Evolutionary conservation across 2,888 invertebrate genomes (phyloP).

Genomic region (Eilema caniola): DNA sequence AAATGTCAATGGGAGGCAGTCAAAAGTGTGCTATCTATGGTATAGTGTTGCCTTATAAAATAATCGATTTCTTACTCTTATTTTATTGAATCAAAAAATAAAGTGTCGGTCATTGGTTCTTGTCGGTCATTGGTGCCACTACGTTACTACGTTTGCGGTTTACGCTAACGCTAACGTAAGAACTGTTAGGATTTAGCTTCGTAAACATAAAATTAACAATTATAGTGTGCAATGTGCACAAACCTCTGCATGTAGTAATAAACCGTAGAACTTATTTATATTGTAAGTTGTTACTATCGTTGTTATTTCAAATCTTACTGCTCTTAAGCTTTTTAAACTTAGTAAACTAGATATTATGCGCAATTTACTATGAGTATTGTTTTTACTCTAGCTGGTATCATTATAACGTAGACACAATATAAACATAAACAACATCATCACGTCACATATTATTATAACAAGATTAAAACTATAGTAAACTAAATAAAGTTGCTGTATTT

Average conservation of each 20-base stretch:
- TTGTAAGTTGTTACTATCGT: neutral
- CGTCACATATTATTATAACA: too few relatives aligned
- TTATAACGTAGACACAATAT: too few relatives aligned
- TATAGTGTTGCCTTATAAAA: too few relatives aligned
- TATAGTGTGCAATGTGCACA: neutral
- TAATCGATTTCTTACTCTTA: too few relatives aligned
- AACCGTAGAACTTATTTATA: neutral
- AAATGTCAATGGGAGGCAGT: too few relatives aligned
- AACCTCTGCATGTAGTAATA: neutral
- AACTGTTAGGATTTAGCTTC: neutral
- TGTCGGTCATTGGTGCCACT: too few relatives aligned
- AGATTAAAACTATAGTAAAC: neutral
- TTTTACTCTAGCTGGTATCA: neutral
- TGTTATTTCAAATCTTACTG: neutral
- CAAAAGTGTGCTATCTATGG: too few relatives aligned
- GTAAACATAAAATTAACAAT: neutral
- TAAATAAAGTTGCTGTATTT: neutral
- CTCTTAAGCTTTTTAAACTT: too few relatives aligned
- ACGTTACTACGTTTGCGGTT: neutral
- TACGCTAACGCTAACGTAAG: neutral
- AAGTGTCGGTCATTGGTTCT: too few relatives aligned
- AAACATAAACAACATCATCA: neutral
- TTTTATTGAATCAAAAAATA: too few relatives aligned
- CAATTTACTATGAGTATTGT: neutral
- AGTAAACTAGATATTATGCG: neutral